Evolutionary conservation across 2,113 vertebrate species (phyloP), one percentile per base, ranked within the genome.

Genomic region (Irena cyanogastra): DNA sequence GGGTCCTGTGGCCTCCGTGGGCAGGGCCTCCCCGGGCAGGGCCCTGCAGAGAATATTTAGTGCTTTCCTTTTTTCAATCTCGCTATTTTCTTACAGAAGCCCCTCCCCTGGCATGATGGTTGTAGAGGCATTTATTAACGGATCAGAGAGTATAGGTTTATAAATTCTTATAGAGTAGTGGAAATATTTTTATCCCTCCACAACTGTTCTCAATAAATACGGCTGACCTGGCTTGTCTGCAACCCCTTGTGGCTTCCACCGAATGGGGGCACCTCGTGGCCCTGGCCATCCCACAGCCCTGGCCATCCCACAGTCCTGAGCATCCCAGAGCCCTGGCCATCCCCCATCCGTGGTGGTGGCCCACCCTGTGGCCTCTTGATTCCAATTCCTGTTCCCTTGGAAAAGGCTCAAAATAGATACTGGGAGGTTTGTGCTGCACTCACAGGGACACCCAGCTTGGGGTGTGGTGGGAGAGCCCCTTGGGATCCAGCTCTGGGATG

Each of bases 131-230:
- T 96, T 94, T 94, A 69, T 78, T 92, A 83, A 94, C 4, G 39
- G 69, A 84, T 39, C 90, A 70, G 83, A 96, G 95, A 94, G 60
- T 86, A 37, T 91, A 94, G 81, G 96, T 95, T 97, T 97, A 83
- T 96, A 97, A 87, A 92, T 95, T 95, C 87, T 87, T 83, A 90
- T 53, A 83, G 90, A 93, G 87, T 90, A 89, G 94, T 95, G 87
- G 91, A 96, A 95, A 94, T 97, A 96, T 97, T 97, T 97, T 97
- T 97, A 92, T 83, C 94, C 94, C 87, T 96, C 97, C 91, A 96
- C 93, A 93, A 80, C 44, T 0, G 14, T 94, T 95, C 96, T 93
- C 80, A 95, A 97, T 97, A 97, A 97, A 97, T 88, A 60, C 1
- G 1, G 89, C 96, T 97, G 88, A 95, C 92, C 93, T 10, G 11